phyloP scores from a whole-genome alignment of 2,888 invertebrate species.

The Nasonovia ribisnigri region DNA sequence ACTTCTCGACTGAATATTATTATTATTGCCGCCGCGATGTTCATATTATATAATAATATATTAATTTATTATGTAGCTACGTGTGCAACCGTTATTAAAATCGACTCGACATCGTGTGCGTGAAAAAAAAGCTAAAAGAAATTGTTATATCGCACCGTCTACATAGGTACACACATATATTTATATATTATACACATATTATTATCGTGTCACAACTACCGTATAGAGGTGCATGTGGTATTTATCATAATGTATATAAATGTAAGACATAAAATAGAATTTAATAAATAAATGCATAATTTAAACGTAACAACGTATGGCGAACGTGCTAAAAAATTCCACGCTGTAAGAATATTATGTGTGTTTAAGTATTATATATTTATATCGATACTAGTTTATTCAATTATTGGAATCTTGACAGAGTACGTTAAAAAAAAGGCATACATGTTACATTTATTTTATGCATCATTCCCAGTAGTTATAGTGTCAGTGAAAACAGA shows the following conservation, averaged over 20 bases:
- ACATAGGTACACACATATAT: background rate
- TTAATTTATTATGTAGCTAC: background rate
- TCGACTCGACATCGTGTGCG: background rate
- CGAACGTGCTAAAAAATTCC: background rate
- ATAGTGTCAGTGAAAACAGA: background rate
- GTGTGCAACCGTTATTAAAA: background rate
- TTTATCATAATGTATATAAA: background rate
- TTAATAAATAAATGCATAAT: background rate
- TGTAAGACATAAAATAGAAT: background rate
- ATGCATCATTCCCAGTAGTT: background rate
- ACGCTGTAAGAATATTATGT: no score
- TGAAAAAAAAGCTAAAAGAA: background rate
- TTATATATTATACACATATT: background rate
- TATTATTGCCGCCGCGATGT: background rate
- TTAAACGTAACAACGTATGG: background rate
- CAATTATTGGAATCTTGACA: no score
- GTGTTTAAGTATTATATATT: no score
- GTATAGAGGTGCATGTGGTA: background rate
- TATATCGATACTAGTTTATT: no score
- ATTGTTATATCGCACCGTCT: background rate
- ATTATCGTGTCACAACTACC: background rate
- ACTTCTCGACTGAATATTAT: background rate
- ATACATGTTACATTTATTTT: background rate
- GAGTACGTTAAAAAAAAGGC: background rate
- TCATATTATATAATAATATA: background rate